Conservation (phyloP, 2,888 invertebrate species). For the Ormyrus rosae region DNA sequence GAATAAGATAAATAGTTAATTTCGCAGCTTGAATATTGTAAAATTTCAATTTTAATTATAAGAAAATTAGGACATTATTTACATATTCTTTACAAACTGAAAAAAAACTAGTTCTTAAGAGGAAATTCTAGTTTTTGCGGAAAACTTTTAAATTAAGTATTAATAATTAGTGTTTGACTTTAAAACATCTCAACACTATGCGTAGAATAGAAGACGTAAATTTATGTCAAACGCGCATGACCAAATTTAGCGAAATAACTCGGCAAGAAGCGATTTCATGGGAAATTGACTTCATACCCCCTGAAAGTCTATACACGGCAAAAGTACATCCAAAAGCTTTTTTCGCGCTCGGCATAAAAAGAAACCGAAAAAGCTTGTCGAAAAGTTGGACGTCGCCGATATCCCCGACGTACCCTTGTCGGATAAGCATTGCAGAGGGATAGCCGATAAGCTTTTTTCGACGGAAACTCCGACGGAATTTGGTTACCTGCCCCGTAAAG, state of each 20-base stretch:
- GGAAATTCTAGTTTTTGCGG: not conserved
- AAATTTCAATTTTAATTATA: too few relatives aligned
- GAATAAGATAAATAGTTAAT: slow-evolving; percentile 3
- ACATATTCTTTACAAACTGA: too few relatives aligned
- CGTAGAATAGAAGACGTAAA: too few relatives aligned
- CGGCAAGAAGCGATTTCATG: slow-evolving; percentile 6
- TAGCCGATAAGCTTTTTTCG: slow-evolving; percentile 39
- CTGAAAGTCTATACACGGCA: slow-evolving; percentile 8
- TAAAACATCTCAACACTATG: not conserved
- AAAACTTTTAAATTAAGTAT: not conserved
- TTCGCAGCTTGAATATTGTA: not conserved
- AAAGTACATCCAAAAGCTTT: not conserved
- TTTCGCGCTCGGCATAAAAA: not conserved
- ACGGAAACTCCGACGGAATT: slow-evolving; percentile 24
- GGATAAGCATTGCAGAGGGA: not conserved
- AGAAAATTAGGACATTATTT: too few relatives aligned
- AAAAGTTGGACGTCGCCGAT: too few relatives aligned
- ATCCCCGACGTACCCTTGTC: not conserved
- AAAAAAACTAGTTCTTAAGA: too few relatives aligned
- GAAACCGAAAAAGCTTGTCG: not conserved
- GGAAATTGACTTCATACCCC: slow-evolving; percentile 6
- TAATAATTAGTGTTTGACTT: not conserved
- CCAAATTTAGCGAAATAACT: too few relatives aligned
- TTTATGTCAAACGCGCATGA: too few relatives aligned
- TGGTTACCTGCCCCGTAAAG: slow-evolving; percentile 39